Conservation (phyloP, 2,888 invertebrate genomes). For the Dasypogon diadema region DNA sequence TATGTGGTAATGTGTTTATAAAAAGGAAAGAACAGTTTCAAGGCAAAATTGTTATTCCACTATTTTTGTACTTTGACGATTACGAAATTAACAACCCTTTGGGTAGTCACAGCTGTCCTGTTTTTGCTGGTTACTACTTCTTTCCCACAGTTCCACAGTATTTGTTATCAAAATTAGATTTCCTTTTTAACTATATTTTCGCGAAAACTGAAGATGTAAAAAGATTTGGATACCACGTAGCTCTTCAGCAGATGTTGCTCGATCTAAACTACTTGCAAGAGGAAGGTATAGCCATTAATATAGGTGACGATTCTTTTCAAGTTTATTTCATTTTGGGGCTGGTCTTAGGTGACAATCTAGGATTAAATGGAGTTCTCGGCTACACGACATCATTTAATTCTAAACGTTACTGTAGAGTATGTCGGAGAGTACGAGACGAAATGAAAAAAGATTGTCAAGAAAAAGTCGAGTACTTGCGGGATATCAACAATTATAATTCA, state of each 20-base stretch:
- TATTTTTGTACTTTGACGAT: neutral
- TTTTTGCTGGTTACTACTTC: neutral
- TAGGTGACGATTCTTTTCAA: neutral
- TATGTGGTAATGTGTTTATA: too few relatives aligned
- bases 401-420: conserved; percentile 60
- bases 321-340: conserved; percentile 46
- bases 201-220: conserved; percentile 58
- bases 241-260: neutral
- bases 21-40: neutral
- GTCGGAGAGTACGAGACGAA: conserved; percentile 56
- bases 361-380: conserved; percentile 51
- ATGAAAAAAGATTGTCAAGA: conserved; percentile 53
- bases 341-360: conserved; percentile 53
- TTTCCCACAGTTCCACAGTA: neutral
- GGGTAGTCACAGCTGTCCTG: neutral
- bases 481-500: conserved; percentile 56
- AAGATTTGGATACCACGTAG: conserved; percentile 57
- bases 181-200: neutral
- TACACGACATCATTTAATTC: conserved; percentile 57
- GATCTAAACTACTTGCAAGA: neutral
- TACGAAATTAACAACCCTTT: neutral
- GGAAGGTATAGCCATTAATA: neutral
- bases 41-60: neutral
- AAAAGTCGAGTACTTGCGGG: conserved; percentile 55
- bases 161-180: neutral